These are phyloP conservation scores for Trachymyrmex septentrionalis DNA, from an alignment of 1,140 invertebrate species.

Conservation along the genomic window DNA sequence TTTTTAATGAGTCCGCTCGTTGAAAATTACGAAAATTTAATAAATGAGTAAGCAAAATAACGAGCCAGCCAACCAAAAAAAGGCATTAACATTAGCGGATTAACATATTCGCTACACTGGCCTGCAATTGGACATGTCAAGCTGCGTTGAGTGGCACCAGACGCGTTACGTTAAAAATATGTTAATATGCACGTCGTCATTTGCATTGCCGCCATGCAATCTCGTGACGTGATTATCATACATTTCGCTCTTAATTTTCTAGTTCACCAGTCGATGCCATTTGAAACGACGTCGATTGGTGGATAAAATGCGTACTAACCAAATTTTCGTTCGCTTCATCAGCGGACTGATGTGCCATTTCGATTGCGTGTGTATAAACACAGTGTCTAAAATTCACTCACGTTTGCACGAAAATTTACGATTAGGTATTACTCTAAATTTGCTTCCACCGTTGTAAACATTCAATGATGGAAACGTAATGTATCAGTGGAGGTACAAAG, in stretches of 20 bases:
- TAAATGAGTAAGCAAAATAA: slow-evolving; percentile 24
- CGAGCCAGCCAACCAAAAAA: slow-evolving; percentile 21
- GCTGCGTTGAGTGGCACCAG: background rate
- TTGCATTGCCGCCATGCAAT: slow-evolving; percentile 26
- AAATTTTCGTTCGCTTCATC: slow-evolving; percentile 17
- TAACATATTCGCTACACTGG: slow-evolving; percentile 16
- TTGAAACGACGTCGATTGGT: background rate
- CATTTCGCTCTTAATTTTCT: slow-evolving; percentile 42
- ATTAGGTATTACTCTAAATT: slow-evolving; percentile 6
- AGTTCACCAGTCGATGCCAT: background rate
- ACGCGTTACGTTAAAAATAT: slow-evolving; percentile 31
- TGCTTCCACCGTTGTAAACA: background rate
- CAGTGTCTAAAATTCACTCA: background rate
- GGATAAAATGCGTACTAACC: background rate
- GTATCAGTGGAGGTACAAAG: background rate
- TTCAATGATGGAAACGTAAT: background rate
- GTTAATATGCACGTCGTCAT: slow-evolving; percentile 49
- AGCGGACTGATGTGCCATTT: background rate
- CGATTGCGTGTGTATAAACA: background rate
- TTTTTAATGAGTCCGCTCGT: slow-evolving; percentile 48
- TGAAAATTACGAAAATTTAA: slow-evolving; percentile 52
- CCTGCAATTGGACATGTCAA: slow-evolving; percentile 17
- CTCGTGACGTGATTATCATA: slow-evolving; percentile 42
- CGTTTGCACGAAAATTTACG: background rate
- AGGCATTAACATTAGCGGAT: slow-evolving; percentile 30